These are phyloP conservation scores for Pithys albifrons DNA, from an alignment of 2,113 vertebrate species.

Conservation along the genomic window DNA sequence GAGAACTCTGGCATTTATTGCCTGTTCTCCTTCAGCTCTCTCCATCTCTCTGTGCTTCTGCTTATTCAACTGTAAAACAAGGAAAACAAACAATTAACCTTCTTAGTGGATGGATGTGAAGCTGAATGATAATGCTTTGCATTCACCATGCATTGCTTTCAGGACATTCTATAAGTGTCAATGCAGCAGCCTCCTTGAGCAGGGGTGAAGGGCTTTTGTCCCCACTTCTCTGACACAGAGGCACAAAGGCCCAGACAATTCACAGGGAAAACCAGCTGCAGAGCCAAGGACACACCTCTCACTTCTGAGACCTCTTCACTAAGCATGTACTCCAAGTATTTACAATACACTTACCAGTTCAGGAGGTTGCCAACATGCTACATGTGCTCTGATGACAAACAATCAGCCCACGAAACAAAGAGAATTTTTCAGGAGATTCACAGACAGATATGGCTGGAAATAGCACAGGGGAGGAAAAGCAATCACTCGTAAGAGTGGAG, in stretches of 20 bases:
- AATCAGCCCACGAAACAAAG: background rate
- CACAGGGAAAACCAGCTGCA: background rate
- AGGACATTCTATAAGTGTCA: background rate
- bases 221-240: background rate
- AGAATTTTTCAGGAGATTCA: background rate
- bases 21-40: constrained; percentile 25
- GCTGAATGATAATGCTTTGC: constrained; percentile 30
- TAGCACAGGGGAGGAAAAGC: background rate
- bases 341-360: background rate
- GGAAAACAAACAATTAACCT: constrained; percentile 65
- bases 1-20: constrained; percentile 47
- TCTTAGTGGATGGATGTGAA: background rate
- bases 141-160: background rate
- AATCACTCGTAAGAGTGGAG: background rate
- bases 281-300: background rate
- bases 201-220: background rate
- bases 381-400: background rate
- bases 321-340: background rate
- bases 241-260: background rate
- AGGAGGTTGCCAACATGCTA: background rate
- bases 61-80: constrained; percentile 49
- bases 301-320: background rate
- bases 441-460: background rate
- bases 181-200: background rate
- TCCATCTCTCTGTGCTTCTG: constrained; percentile 19